Conservation (phyloP, 2,797 vertebrate genomes). For the Esox masquinongy region DNA sequence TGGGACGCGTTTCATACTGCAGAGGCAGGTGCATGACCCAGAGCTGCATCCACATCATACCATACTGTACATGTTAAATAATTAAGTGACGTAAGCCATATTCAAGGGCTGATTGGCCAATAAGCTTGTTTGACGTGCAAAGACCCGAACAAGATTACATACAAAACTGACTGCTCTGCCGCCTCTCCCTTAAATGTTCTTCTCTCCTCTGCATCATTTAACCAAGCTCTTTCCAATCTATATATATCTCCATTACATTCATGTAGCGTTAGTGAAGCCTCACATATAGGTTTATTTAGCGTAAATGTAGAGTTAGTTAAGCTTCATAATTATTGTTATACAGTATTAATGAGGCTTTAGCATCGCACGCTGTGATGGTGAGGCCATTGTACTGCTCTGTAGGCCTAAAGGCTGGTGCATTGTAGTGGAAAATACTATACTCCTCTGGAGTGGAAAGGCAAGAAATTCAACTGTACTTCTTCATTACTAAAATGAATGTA, state of each 20-base stretch:
- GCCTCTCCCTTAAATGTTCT: slow-evolving; percentile 3
- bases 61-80: too few relatives aligned
- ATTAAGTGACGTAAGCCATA: too few relatives aligned
- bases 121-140: too few relatives aligned
- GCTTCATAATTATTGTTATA: neutral
- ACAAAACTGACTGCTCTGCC: too few relatives aligned
- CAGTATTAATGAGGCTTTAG: slow-evolving; percentile 1
- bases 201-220: neutral
- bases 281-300: neutral
- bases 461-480: neutral
- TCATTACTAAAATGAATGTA: neutral
- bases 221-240: neutral
- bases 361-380: neutral
- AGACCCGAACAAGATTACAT: too few relatives aligned
- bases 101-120: too few relatives aligned
- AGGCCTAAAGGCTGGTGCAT: neutral
- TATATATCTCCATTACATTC: too few relatives aligned
- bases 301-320: neutral
- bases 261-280: too few relatives aligned
- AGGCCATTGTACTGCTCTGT: neutral
- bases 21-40: too few relatives aligned
- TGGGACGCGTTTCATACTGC: too few relatives aligned
- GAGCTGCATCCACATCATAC: too few relatives aligned
- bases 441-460: too few relatives aligned
- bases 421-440: neutral